These are phyloP conservation scores for Plagodis pulveraria DNA, from an alignment of 2,888 invertebrate species.

Conservation along the genomic window DNA sequence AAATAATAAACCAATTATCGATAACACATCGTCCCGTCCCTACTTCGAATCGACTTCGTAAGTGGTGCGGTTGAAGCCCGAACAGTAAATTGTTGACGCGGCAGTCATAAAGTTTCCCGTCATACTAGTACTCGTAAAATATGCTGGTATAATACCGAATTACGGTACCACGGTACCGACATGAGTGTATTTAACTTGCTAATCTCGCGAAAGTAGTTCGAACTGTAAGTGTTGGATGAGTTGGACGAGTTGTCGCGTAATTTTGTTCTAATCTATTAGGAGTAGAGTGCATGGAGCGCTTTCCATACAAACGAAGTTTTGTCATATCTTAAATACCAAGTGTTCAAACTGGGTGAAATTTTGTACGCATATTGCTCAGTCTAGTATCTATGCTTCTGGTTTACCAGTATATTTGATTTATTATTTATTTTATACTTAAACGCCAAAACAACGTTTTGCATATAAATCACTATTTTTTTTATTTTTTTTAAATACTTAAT, in stretches of 20 bases:
- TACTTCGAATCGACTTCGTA: constrained; percentile 46
- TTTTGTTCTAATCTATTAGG: constrained; percentile 1
- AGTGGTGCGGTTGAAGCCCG: constrained; percentile 46
- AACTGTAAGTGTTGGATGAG: constrained; percentile 20
- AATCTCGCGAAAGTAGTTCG: constrained; percentile 33
- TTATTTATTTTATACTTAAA: too few species aligned
- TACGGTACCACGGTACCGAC: constrained; percentile 23
- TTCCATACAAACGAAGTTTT: too few species aligned
- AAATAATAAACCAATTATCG: constrained; percentile 9
- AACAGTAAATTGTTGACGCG: constrained; percentile 52
- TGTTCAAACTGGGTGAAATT: too few species aligned
- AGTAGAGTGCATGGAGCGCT: too few species aligned
- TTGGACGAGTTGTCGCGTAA: constrained; percentile 7
- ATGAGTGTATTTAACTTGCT: constrained; percentile 31
- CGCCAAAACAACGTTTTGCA: too few species aligned
- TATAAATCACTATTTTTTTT: too few species aligned
- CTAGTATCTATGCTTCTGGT: too few species aligned
- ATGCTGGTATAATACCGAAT: constrained; percentile 35
- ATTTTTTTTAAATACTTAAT: too few species aligned
- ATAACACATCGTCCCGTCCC: constrained; percentile 13
- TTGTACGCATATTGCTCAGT: too few species aligned
- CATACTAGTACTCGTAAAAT: constrained; percentile 48
- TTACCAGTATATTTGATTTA: too few species aligned
- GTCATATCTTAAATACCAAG: too few species aligned
- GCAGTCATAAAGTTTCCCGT: constrained; percentile 48